phyloP scores from a whole-genome alignment of 1,140 invertebrate genomes.

The Artemia franciscana region DNA sequence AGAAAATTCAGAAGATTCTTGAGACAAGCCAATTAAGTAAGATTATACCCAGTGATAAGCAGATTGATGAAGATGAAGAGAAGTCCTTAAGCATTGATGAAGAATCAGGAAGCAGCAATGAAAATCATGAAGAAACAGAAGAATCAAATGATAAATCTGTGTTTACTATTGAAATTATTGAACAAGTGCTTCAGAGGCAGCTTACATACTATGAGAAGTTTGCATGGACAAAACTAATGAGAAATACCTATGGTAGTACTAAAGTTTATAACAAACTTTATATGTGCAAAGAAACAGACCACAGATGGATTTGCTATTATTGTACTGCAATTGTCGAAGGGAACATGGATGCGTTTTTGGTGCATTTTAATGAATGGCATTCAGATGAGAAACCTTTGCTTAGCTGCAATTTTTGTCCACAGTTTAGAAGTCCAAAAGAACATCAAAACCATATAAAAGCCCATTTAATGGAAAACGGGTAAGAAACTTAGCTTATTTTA shows the following conservation, averaged over 20 bases:
- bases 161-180: neutral
- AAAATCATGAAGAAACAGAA: neutral
- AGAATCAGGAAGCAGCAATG: neutral
- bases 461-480: neutral
- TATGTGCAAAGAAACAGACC: neutral
- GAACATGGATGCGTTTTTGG: neutral
- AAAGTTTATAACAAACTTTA: neutral
- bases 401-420: neutral
- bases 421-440: neutral
- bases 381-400: neutral
- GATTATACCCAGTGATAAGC: neutral
- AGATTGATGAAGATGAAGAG: neutral
- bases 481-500: neutral
- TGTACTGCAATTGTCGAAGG: neutral
- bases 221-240: neutral
- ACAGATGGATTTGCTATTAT: neutral
- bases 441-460: neutral
- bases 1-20: neutral
- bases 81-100: neutral
- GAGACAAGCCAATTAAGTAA: neutral
- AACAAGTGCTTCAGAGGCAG: neutral
- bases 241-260: neutral
- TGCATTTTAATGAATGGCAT: neutral
- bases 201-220: neutral
- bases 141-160: neutral